Evolutionary conservation across 1,140 invertebrate genomes (phyloP).

Genomic region (Drosophila ogumai): DNA sequence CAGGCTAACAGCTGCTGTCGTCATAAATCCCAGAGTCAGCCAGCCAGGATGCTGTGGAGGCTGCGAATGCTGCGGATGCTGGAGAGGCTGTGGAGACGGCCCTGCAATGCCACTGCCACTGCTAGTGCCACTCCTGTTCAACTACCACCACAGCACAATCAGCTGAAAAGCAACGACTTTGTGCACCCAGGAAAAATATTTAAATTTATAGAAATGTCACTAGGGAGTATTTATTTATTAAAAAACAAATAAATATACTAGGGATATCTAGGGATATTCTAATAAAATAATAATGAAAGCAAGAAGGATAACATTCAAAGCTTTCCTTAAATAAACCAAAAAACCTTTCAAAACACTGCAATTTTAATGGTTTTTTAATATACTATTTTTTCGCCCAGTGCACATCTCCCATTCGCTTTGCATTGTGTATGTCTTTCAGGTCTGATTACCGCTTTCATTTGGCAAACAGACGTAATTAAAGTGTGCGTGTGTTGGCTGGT

Average conservation of each 20-base stretch:
- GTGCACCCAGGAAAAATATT: slow-evolving; percentile 3
- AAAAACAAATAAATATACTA: neutral
- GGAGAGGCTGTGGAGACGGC: neutral
- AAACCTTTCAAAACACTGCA: neutral
- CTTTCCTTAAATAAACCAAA: neutral
- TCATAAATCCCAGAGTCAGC: slow-evolving; percentile 68
- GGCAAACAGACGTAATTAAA: slow-evolving; percentile 81
- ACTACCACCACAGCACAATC: slow-evolving; percentile 58
- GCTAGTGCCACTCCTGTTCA: slow-evolving; percentile 28
- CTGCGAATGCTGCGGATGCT: neutral
- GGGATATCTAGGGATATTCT: too few relatives aligned
- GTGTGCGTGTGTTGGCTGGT: slow-evolving; percentile 45
- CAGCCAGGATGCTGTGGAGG: slow-evolving; percentile 6
- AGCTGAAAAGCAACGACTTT: slow-evolving; percentile 35
- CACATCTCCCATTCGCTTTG: slow-evolving; percentile 26
- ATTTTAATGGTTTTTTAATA: neutral
- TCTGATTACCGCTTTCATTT: slow-evolving; percentile 81
- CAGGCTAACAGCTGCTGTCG: slow-evolving; percentile 70
- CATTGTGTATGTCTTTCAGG: slow-evolving; percentile 78
- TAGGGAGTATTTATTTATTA: too few relatives aligned
- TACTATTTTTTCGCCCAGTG: neutral
- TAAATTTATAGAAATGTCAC: neutral
- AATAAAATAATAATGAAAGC: too few relatives aligned
- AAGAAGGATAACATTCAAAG: neutral
- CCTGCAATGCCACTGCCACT: slow-evolving; percentile 30